phyloP scores from a whole-genome alignment of 1,140 invertebrate genomes.

The Trachymyrmex septentrionalis region DNA sequence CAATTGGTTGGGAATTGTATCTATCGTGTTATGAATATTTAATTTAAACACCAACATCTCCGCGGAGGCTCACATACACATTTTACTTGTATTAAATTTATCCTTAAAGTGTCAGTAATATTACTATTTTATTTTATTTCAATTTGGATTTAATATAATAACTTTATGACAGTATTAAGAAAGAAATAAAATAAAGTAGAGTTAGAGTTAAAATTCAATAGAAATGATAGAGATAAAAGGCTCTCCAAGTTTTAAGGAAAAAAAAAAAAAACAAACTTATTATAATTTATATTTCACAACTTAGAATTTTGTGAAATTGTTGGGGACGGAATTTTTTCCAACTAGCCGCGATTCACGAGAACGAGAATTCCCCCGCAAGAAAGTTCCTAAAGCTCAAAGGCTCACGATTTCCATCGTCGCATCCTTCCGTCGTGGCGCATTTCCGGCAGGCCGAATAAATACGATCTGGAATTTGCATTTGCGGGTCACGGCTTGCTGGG shows the following conservation, averaged over 20 bases:
- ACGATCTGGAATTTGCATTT: slow-evolving; percentile 65
- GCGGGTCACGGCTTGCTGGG: slow-evolving; percentile 51
- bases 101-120: no score
- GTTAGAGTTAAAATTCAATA: neutral
- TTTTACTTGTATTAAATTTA: no score
- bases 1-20: no score
- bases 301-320: neutral
- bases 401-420: slow-evolving; percentile 28
- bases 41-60: no score
- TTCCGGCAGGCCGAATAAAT: slow-evolving; percentile 59
- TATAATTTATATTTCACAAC: no score
- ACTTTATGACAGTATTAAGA: neutral
- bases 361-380: neutral
- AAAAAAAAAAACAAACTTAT: neutral
- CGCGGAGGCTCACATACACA: no score
- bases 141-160: no score
- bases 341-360: neutral
- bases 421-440: slow-evolving; percentile 42
- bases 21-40: no score
- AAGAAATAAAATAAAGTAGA: neutral
- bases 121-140: no score
- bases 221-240: neutral
- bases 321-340: neutral
- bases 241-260: neutral
- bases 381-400: neutral